Conservation (phyloP, 2,888 invertebrate species). For the Palloptera scutellata region DNA sequence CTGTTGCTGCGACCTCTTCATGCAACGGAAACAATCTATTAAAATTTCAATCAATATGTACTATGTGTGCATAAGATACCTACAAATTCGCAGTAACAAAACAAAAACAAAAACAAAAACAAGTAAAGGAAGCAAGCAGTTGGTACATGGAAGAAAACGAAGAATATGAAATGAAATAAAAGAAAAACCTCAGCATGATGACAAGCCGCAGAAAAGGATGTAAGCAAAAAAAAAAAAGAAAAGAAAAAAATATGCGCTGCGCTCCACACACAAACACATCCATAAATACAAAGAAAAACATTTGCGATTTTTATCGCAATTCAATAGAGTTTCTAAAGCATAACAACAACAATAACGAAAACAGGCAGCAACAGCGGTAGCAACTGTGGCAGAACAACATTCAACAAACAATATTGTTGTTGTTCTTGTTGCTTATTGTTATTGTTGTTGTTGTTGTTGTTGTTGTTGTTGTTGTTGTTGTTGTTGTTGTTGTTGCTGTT, state of each 20-base stretch:
- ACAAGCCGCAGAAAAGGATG: conserved; percentile 50
- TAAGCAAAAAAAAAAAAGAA: too few species aligned
- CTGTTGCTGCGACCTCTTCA: background rate
- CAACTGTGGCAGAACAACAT: too few species aligned
- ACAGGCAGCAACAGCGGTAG: background rate
- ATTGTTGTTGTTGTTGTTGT: background rate
- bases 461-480: background rate
- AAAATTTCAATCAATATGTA: conserved; percentile 32
- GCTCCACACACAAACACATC: conserved; percentile 33
- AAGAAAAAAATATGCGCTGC: too few species aligned
- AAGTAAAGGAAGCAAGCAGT: background rate
- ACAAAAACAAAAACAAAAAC: too few species aligned
- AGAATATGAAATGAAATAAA: background rate
- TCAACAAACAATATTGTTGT: background rate
- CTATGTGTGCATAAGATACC: background rate
- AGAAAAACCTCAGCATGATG: conserved; percentile 41
- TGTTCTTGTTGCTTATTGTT: background rate
- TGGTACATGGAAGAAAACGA: background rate
- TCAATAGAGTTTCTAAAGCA: conserved; percentile 48
- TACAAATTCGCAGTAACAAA: too few species aligned
- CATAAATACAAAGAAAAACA: conserved; percentile 40
- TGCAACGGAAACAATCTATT: conserved; percentile 29
- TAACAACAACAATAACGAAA: background rate
- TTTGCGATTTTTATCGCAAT: conserved; percentile 59
- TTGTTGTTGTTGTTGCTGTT: background rate